A percentile compares a stretch with the other conserved stretches of the same genome.
These are phyloP conservation scores for Cantharis flavilabris DNA, from an alignment of 2,888 invertebrate species.

Conservation along the genomic window DNA sequence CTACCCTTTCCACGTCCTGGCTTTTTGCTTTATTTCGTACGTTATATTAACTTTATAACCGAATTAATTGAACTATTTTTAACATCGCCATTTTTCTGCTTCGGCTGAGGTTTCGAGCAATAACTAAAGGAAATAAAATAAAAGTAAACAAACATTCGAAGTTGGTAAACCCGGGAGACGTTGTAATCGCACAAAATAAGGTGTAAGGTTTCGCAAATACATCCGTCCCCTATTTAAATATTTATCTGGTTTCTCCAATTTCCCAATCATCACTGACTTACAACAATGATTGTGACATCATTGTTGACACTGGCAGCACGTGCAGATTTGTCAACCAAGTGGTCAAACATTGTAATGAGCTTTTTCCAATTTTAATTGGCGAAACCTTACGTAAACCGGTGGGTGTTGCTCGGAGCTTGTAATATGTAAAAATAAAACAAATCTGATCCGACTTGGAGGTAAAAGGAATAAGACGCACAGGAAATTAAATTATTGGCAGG, in stretches of 20 bases:
- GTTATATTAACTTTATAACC: neutral
- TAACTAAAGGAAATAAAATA: conserved; percentile 2
- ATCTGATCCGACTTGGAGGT: too few species aligned
- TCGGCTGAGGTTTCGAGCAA: neutral
- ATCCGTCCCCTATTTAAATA: conserved; percentile 27
- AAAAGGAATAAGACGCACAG: neutral
- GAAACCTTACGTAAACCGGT: neutral
- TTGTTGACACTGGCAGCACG: conserved; percentile 16
- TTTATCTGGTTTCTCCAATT: conserved; percentile 34
- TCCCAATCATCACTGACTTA: conserved; percentile 19
- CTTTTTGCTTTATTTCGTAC: conserved; percentile 12
- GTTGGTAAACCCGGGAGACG: neutral
- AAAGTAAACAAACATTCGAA: conserved; percentile 8
- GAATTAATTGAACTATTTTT: neutral
- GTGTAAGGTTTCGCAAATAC: conserved; percentile 33
- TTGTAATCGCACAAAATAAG: conserved; percentile 8
- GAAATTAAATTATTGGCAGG: neutral
- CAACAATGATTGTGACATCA: conserved; percentile 22
- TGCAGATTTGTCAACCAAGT: conserved; percentile 3
- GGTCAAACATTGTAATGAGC: conserved; percentile 10
- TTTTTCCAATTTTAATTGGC: conserved; percentile 11
- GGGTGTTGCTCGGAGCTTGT: neutral
- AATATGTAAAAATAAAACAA: neutral
- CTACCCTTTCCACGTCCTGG: conserved; percentile 24
- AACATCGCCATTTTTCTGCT: neutral